phyloP scores from a whole-genome alignment of 2,113 vertebrate species.

The Limanda limanda region DNA sequence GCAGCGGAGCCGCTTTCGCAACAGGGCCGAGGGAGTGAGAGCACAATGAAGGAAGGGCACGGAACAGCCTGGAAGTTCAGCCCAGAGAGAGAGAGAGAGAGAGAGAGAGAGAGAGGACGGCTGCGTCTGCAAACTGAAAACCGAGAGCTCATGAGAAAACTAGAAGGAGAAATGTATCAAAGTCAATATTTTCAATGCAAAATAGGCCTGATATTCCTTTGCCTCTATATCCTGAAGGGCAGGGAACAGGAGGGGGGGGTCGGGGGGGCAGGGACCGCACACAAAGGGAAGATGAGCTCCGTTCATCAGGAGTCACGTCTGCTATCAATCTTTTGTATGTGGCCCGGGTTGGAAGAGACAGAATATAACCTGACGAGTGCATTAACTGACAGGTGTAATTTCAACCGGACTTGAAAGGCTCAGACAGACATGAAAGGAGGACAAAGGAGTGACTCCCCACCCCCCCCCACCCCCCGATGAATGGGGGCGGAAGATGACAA shows the following conservation, averaged over 20 bases:
- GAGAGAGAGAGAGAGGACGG: constrained; percentile 29
- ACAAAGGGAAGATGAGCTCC: constrained; percentile 37
- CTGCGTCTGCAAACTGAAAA: constrained; percentile 15
- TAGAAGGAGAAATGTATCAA: neutral
- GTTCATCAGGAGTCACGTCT: constrained; percentile 32
- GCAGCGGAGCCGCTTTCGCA: constrained; percentile 77
- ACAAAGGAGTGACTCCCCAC: neutral
- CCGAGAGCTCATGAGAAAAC: neutral
- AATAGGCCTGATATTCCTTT: neutral
- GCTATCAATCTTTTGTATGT: constrained; percentile 25
- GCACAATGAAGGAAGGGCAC: constrained; percentile 57
- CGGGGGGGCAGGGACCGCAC: neutral
- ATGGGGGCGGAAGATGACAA: constrained; percentile 35
- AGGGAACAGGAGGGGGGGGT: neutral
- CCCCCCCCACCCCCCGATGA: constrained; percentile 21
- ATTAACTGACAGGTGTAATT: constrained; percentile 69
- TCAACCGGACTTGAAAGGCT: constrained; percentile 56
- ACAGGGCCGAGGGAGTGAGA: constrained; percentile 44
- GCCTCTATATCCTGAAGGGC: neutral
- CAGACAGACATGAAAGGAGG: constrained; percentile 19
- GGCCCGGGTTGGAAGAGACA: constrained; percentile 1
- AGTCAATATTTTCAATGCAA: neutral
- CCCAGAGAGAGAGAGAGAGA: constrained; percentile 34
- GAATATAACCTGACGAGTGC: constrained; percentile 4
- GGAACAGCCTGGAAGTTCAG: constrained; percentile 40